A percentile compares a stretch with the other conserved stretches of the same genome.
Conservation (phyloP, 2,888 invertebrate genomes). For the Cosmia trapezina region DNA sequence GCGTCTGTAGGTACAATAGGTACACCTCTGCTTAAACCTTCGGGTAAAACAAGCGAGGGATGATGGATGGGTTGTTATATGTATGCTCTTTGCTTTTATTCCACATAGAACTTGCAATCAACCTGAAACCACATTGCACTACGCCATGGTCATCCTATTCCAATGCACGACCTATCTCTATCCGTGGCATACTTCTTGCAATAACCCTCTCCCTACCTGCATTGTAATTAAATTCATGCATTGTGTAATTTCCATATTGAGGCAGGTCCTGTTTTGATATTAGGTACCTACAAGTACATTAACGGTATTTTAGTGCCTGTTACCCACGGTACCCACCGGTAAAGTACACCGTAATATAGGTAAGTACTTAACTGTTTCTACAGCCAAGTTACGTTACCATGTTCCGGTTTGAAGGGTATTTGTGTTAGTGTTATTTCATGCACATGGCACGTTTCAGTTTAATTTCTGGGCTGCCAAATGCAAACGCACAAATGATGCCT, state of each 20-base stretch:
- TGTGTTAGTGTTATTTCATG: neutral
- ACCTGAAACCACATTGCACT: neutral
- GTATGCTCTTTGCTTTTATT: too few species aligned
- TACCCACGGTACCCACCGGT: neutral
- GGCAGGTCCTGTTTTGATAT: slow-evolving; percentile 61
- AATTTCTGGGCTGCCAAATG: neutral
- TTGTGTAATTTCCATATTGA: slow-evolving; percentile 67
- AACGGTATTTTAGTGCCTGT: slow-evolving; percentile 4
- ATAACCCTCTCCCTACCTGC: slow-evolving; percentile 54
- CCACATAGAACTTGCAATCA: neutral
- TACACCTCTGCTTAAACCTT: too few species aligned
- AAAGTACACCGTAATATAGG: neutral
- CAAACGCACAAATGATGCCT: neutral
- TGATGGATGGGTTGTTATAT: too few species aligned
- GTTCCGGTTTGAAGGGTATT: neutral
- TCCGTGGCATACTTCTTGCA: slow-evolving; percentile 70
- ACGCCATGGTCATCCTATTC: slow-evolving; percentile 71
- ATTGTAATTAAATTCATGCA: slow-evolving; percentile 70
- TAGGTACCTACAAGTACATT: neutral
- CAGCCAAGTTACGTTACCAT: neutral
- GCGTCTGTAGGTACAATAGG: too few species aligned
- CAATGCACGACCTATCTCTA: slow-evolving; percentile 78
- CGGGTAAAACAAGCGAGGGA: too few species aligned
- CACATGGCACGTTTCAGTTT: too few species aligned
- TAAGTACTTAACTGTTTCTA: neutral